These are phyloP conservation scores for Poicephalus gulielmi DNA, from an alignment of 2,113 vertebrate genomes.

Conservation along the genomic window DNA sequence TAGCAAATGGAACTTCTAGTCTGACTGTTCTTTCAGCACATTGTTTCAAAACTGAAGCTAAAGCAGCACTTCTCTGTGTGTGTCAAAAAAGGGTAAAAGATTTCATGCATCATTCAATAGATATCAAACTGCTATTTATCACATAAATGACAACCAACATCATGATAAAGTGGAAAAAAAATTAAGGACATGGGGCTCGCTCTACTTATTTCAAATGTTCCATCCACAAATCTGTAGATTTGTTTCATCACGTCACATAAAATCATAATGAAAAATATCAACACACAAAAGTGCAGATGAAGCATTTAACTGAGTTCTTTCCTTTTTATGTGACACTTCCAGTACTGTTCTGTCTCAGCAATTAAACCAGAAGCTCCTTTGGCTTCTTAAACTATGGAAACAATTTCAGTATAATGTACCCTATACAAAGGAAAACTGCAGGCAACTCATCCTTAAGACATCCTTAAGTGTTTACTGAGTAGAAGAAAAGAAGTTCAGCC, in stretches of 20 bases:
- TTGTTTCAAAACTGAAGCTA: not conserved
- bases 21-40: not conserved
- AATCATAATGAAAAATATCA: not conserved
- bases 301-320: not conserved
- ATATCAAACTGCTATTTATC: not conserved
- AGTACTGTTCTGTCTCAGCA: not conserved
- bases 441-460: not conserved
- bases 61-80: not conserved
- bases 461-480: not conserved
- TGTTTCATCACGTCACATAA: not conserved
- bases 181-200: not conserved
- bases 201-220: not conserved
- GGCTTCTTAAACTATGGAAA: not conserved
- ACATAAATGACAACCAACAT: not conserved
- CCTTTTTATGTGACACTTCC: not conserved
- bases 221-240: not conserved
- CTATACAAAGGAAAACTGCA: not conserved
- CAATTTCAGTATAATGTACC: not conserved
- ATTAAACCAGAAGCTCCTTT: not conserved
- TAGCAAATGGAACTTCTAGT: not conserved
- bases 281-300: not conserved
- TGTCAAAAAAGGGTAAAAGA: not conserved
- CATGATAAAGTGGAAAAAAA: not conserved
- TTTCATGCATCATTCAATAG: not conserved
- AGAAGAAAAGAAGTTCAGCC: not conserved